Conservation (phyloP, 1,140 invertebrate species). For the Sycobia sp. region DNA sequence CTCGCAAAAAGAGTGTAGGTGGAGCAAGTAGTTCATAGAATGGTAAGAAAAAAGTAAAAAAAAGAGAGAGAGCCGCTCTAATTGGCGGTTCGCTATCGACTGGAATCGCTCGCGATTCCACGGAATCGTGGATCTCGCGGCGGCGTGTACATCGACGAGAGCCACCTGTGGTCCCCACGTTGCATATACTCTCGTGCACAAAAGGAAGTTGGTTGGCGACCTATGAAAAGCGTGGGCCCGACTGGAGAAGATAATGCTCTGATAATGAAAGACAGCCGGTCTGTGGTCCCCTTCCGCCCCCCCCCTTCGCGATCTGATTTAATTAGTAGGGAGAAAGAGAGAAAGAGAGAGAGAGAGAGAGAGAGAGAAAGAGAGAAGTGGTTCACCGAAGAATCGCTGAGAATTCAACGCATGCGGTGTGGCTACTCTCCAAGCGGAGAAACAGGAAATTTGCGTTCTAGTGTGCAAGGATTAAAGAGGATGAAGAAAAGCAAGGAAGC, state of each 20-base stretch:
- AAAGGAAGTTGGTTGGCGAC: constrained; percentile 20
- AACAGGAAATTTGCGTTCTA: constrained; percentile 31
- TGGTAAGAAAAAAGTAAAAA: no score
- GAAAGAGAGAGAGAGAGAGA: no score
- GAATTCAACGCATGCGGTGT: constrained; percentile 38
- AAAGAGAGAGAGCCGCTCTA: constrained; percentile 51
- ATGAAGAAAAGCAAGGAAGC: constrained; percentile 12
- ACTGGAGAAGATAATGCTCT: constrained; percentile 50
- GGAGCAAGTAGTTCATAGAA: constrained; percentile 1
- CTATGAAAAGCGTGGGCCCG: constrained; percentile 51
- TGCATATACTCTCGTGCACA: constrained; percentile 6
- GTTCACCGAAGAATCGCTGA: neutral
- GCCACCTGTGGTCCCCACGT: constrained; percentile 18
- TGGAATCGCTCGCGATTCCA: constrained; percentile 53
- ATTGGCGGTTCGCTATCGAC: constrained; percentile 54
- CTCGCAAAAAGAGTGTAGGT: no score
- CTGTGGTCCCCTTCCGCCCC: no score
- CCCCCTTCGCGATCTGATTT: constrained; percentile 55
- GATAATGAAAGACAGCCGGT: constrained; percentile 51
- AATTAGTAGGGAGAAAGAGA: no score
- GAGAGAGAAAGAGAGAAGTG: no score
- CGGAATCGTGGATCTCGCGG: constrained; percentile 54
- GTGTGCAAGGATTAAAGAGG: constrained; percentile 29
- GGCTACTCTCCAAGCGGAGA: constrained; percentile 1
- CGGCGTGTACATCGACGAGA: constrained; percentile 32